Conservation (phyloP, 1,140 invertebrate species). For the Meloidogyne hapla region DNA sequence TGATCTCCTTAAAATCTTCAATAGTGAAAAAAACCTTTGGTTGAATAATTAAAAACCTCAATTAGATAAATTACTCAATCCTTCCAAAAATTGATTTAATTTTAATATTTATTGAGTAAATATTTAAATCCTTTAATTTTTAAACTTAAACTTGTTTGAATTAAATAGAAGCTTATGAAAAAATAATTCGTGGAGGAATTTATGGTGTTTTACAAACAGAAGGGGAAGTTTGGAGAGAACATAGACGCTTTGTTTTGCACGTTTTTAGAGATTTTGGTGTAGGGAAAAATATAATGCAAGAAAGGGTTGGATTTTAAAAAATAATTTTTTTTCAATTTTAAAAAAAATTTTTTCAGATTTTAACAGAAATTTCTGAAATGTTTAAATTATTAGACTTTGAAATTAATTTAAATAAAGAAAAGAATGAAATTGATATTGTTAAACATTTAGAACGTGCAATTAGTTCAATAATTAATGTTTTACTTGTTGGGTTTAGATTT, state of each 20-base stretch:
- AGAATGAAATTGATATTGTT: constrained; percentile 38
- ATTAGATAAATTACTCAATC: too few species aligned
- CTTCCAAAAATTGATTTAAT: too few species aligned
- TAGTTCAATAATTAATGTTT: constrained; percentile 26
- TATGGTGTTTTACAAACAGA: constrained; percentile 36
- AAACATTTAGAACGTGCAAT: constrained; percentile 34
- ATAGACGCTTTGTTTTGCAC: constrained; percentile 42
- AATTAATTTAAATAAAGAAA: constrained; percentile 2
- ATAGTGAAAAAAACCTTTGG: too few species aligned
- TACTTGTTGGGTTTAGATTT: constrained; percentile 30
- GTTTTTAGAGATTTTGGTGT: constrained; percentile 50
- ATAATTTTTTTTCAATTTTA: constrained; percentile 21
- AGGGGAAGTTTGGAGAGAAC: constrained; percentile 41
- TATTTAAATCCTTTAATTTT: too few species aligned
- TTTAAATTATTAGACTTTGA: constrained; percentile 22
- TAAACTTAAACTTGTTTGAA: too few species aligned
- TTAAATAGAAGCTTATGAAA: constrained; percentile 16
- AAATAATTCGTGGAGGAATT: constrained; percentile 26
- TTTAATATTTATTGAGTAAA: too few species aligned
- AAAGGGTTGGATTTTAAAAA: constrained; percentile 28
- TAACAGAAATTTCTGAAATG: constrained; percentile 31
- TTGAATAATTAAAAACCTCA: too few species aligned
- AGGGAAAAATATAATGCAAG: constrained; percentile 49
- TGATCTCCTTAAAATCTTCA: too few species aligned
- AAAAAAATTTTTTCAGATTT: constrained; percentile 31